These are phyloP conservation scores for Ernsta delagoae DNA, from an alignment of 2,888 invertebrate genomes.

Conservation along the genomic window DNA sequence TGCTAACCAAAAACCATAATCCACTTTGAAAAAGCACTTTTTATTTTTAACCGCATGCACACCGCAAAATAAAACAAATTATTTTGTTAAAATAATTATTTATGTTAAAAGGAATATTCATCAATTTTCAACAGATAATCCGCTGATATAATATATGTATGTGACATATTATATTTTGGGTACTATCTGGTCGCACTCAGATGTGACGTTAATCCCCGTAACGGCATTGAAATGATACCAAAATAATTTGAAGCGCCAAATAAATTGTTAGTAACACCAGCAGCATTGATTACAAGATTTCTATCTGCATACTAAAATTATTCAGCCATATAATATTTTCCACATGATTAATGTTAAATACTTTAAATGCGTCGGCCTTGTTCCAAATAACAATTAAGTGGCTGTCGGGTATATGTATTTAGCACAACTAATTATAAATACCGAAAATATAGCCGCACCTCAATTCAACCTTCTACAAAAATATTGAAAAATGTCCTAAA, in stretches of 20 bases:
- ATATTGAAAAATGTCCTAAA: too few species aligned
- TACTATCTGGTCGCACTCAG: neutral
- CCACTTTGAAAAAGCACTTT: too few species aligned
- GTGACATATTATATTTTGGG: too few species aligned
- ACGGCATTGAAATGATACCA: neutral
- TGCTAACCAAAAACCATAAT: too few species aligned
- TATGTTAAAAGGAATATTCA: neutral
- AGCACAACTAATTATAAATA: neutral
- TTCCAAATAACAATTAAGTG: neutral
- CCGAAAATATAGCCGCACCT: too few species aligned
- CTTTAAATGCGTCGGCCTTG: neutral
- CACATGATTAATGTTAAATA: neutral
- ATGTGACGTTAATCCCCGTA: neutral
- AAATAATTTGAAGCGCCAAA: slow-evolving; percentile 2
- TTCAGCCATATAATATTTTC: neutral
- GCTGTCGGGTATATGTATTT: neutral
- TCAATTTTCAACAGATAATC: neutral
- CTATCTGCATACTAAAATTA: neutral
- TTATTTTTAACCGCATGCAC: too few species aligned
- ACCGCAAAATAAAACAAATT: too few species aligned
- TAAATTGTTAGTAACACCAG: neutral
- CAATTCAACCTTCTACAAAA: too few species aligned
- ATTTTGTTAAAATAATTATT: too few species aligned
- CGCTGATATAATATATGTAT: neutral
- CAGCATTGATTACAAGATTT: neutral